These are phyloP conservation scores for Acronicta aceris DNA, from an alignment of 2,888 invertebrate species.

Conservation along the genomic window DNA sequence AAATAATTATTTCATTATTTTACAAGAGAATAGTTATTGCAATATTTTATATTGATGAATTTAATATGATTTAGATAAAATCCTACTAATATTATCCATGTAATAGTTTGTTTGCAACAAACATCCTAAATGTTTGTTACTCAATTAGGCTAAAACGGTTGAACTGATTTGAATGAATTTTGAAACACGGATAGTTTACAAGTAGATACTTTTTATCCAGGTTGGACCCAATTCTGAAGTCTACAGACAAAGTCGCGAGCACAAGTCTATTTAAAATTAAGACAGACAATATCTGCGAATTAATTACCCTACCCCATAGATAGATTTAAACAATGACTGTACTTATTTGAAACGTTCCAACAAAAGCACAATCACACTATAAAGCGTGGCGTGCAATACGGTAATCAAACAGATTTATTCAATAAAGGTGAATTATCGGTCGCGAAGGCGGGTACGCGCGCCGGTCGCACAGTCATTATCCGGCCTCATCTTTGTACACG, in stretches of 20 bases:
- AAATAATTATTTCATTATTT: constrained; percentile 43
- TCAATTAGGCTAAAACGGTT: no score
- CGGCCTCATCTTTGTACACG: constrained; percentile 82
- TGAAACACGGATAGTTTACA: no score
- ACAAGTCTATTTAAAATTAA: no score
- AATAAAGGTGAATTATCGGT: constrained; percentile 73
- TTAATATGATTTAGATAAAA: no score
- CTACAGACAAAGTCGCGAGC: no score
- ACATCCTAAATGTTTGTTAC: no score
- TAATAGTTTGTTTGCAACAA: no score
- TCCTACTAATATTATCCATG: no score
- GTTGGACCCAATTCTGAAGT: no score
- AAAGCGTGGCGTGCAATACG: constrained; percentile 40
- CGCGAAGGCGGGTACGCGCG: constrained; percentile 63
- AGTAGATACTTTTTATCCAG: no score
- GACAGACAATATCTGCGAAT: background rate
- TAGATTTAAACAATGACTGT: constrained; percentile 8
- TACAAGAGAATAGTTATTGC: constrained; percentile 4
- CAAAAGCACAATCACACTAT: constrained; percentile 37
- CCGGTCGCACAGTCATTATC: constrained; percentile 79
- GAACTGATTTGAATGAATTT: no score
- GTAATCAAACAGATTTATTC: constrained; percentile 69
- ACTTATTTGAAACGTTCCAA: constrained; percentile 33
- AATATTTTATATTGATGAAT: background rate
- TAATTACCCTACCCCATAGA: background rate